Percentiles rank a stretch among this genome's conserved stretches.
Conservation (phyloP, 2,797 vertebrate genomes). For the Martes flavigula region DNA sequence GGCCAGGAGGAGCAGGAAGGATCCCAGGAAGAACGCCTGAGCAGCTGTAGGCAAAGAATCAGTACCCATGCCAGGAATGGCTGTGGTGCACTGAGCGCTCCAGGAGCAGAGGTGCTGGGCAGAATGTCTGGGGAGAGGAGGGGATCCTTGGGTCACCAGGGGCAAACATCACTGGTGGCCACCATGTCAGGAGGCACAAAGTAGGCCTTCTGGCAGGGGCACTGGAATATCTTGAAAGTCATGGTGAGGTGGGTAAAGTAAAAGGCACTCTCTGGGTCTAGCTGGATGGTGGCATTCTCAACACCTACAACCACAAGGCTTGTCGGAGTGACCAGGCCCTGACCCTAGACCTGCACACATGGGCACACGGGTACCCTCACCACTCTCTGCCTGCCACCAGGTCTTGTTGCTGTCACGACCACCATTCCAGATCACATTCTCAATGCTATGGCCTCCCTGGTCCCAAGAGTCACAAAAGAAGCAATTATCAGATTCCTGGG, state of each 20-base stretch:
- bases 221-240: constrained; percentile 90
- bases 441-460: constrained; percentile 87
- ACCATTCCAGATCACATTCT: constrained; percentile 89
- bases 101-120: constrained; percentile 92
- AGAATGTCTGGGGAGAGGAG: constrained; percentile 87
- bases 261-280: constrained; percentile 92
- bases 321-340: not conserved
- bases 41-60: constrained; percentile 93
- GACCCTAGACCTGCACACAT: not conserved
- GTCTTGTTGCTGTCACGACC: constrained; percentile 82
- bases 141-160: not conserved
- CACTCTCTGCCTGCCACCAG: constrained; percentile 94
- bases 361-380: constrained; percentile 77
- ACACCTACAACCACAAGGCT: constrained; percentile 81
- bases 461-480: constrained; percentile 89
- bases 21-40: constrained; percentile 88
- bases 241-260: constrained; percentile 94
- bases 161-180: not conserved
- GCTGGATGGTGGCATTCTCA: constrained; percentile 89
- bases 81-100: constrained; percentile 90
- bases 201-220: not conserved
- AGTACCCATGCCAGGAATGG: constrained; percentile 89
- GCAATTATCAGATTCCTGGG: constrained; percentile 91
- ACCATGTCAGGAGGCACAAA: not conserved
- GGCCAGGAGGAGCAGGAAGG: constrained; percentile 79